Percentiles rank a stretch among this genome's conserved stretches.
Evolutionary conservation across 2,113 vertebrate species (phyloP).

Genomic region (Sus scrofa): DNA sequence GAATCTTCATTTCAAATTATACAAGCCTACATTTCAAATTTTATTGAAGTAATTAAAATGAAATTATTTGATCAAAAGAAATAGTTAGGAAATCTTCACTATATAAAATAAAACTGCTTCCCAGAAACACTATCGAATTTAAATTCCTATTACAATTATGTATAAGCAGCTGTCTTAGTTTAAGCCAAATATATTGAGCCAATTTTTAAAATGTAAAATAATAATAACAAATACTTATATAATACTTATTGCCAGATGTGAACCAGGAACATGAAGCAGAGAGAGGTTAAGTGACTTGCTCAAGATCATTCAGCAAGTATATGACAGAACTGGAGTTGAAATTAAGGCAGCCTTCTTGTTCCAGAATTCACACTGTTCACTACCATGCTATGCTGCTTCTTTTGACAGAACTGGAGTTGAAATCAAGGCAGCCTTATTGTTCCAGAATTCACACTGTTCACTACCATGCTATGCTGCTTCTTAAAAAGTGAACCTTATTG

Average conservation of each 20-base stretch:
- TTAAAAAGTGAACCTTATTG: background rate
- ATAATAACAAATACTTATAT: background rate
- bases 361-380: background rate
- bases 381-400: background rate
- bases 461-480: background rate
- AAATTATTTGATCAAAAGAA: constrained; percentile 32
- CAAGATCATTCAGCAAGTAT: background rate
- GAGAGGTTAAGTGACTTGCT: constrained; percentile 1
- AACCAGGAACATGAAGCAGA: constrained; percentile 36
- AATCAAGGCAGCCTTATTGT: background rate
- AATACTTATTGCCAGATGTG: background rate
- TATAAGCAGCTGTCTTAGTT: background rate
- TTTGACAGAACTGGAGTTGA: background rate
- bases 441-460: background rate
- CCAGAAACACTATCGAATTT: constrained; percentile 1
- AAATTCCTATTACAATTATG: background rate
- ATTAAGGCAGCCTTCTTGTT: background rate
- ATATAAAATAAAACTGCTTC: constrained; percentile 39
- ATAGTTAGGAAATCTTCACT: constrained; percentile 13
- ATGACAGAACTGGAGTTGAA: background rate
- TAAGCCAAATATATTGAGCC: background rate
- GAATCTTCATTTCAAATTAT: background rate
- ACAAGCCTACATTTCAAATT: background rate
- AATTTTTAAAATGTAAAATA: constrained; percentile 49
- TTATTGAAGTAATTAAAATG: background rate